Evolutionary conservation across 2,888 invertebrate species (phyloP).

Genomic region (Amiota mariae): DNA sequence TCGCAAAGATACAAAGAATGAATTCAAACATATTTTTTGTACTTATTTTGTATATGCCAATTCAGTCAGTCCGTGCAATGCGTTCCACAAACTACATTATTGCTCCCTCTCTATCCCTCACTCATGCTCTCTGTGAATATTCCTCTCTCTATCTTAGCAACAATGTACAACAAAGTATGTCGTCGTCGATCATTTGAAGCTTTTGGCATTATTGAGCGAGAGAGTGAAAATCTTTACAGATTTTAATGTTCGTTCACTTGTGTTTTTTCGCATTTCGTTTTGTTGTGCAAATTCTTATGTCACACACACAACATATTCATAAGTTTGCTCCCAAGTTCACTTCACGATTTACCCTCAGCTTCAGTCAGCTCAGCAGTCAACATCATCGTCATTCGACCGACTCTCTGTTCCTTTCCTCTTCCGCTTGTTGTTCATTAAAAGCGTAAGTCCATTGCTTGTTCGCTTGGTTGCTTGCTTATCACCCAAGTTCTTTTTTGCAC

Average conservation of each 20-base stretch:
- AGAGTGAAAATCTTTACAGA: conserved; percentile 18
- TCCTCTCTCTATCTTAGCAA: neutral
- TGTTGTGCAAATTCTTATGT: conserved; percentile 65
- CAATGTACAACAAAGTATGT: conserved; percentile 56
- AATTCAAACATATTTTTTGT: neutral
- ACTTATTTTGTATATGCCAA: neutral
- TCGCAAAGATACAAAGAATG: neutral
- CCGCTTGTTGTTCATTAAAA: neutral
- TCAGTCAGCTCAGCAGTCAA: neutral
- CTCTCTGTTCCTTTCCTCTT: conserved; percentile 11
- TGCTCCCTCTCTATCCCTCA: conserved; percentile 22
- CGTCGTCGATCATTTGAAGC: conserved; percentile 54
- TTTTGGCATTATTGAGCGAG: conserved; percentile 36
- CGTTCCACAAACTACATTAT: conserved; percentile 56
- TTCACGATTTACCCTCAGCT: conserved; percentile 19
- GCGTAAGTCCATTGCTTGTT: conserved; percentile 31
- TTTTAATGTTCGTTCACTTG: conserved; percentile 39
- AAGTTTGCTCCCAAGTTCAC: neutral
- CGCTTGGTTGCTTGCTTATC: conserved; percentile 32
- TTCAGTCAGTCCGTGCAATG: conserved; percentile 24
- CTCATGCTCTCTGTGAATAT: neutral
- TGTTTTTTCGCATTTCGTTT: conserved; percentile 63
- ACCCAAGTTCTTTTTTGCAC: conserved; percentile 46
- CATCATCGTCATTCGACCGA: neutral
- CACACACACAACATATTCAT: conserved; percentile 20